phyloP scores from a whole-genome alignment of 2,113 vertebrate species.

The Oncorhynchus keta region DNA sequence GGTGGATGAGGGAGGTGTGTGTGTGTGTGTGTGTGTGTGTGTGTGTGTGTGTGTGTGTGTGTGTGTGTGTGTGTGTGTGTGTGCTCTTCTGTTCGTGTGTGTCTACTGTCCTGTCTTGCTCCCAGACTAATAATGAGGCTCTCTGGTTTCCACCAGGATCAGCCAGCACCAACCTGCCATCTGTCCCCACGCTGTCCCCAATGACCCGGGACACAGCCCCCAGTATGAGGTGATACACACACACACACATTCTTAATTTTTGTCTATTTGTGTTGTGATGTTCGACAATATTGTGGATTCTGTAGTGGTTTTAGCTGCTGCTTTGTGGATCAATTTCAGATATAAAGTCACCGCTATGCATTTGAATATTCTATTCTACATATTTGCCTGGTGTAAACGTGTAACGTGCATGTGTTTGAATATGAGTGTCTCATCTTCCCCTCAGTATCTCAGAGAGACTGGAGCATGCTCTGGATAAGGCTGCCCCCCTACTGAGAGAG shows the following conservation, averaged over 20 bases:
- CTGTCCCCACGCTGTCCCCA: slow-evolving; percentile 89
- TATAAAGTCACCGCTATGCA: neutral
- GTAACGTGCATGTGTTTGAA: neutral
- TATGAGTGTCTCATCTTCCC: neutral
- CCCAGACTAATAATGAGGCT: slow-evolving; percentile 69
- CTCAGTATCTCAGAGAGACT: slow-evolving; percentile 93
- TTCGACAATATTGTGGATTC: neutral
- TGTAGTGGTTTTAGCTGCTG: neutral
- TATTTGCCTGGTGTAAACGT: neutral
- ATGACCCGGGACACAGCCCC: slow-evolving; percentile 88
- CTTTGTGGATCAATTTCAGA: neutral
- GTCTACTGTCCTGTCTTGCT: slow-evolving; percentile 46
- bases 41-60: neutral
- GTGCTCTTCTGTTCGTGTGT: slow-evolving; percentile 22
- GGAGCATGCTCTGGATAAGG: slow-evolving; percentile 95
- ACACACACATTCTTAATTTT: slow-evolving; percentile 9
- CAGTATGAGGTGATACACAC: slow-evolving; percentile 91
- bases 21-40: too few relatives aligned
- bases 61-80: slow-evolving; percentile 4
- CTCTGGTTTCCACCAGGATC: slow-evolving; percentile 71
- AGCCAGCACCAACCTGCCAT: slow-evolving; percentile 87
- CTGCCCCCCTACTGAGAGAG: slow-evolving; percentile 92
- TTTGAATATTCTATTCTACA: neutral
- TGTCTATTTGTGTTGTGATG: neutral
- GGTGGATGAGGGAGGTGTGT: too few relatives aligned